Percentiles rank a stretch among this genome's conserved stretches.
These are phyloP conservation scores for Pammene aurita DNA, from an alignment of 2,888 invertebrate genomes.

Conservation along the genomic window DNA sequence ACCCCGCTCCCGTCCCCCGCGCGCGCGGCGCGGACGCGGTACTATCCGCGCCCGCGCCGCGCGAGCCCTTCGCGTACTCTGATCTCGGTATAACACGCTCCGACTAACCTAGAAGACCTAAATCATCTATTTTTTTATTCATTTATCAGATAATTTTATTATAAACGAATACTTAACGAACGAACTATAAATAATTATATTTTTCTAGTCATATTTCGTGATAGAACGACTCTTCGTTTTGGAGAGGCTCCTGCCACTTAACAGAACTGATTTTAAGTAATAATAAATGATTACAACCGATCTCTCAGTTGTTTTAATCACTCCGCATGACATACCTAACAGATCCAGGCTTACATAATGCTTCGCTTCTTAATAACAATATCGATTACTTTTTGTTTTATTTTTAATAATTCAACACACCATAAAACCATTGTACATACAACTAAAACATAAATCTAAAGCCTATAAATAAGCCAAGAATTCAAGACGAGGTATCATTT, in stretches of 20 bases:
- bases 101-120: conserved; percentile 64
- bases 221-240: conserved; percentile 69
- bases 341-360: conserved; percentile 74
- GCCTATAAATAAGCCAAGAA: conserved; percentile 22
- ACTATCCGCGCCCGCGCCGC: conserved; percentile 50
- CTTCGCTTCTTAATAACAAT: conserved; percentile 62
- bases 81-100: conserved; percentile 81
- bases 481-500: conserved; percentile 22
- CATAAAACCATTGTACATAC: conserved; percentile 39
- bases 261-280: conserved; percentile 81
- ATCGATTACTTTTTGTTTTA: conserved; percentile 12
- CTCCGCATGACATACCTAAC: conserved; percentile 66
- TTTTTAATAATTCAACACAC: conserved; percentile 34
- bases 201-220: conserved; percentile 71
- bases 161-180: conserved; percentile 62
- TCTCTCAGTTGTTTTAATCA: conserved; percentile 77
- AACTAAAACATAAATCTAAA: conserved; percentile 29
- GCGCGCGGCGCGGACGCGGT: conserved; percentile 54
- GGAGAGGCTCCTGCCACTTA: conserved; percentile 74
- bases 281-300: conserved; percentile 77
- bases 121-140: conserved; percentile 73
- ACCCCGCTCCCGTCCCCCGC: conserved; percentile 48
- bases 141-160: conserved; percentile 64
- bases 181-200: conserved; percentile 58
- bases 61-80: conserved; percentile 69